Base-by-base conservation (phyloP, 1,140 invertebrate genomes). In the Lucilia sericata region DNA sequence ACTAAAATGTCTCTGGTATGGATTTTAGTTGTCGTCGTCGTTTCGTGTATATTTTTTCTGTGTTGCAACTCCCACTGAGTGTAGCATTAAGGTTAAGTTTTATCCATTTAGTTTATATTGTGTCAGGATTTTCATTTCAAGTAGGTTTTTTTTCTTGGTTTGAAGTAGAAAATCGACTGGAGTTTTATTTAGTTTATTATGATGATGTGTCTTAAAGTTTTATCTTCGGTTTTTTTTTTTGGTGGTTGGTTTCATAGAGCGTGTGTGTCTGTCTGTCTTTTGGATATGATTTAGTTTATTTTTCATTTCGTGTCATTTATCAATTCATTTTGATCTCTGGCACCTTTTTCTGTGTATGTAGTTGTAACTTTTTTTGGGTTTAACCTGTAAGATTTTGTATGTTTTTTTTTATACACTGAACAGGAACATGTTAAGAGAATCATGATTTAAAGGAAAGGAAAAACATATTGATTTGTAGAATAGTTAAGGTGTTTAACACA, bases 251-350 rank as follows among this genome's bases (percentile, higher is more conserved):
- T 14, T 60, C 55, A 60, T 60, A 17, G 17, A 60, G n/a, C 10
- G 65, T 55, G 5, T 70, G 65, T 21, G 65, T 21, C n/a, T 70
- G 65, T 21, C n/a, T 70, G n/a, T 21, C 25, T 30, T 30, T 30
- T 30, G 25, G 25, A 30, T 30, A 70, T 70, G 14, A 60, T 70
- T 70, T 70, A 70, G 65, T 70, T 70, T 70, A 21, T 8, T 21
- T 70, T 21, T 7, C 42, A 47, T 78, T 78, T 78, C 75, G 75
- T 78, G 75, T 78, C 75, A 47, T 78, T 78, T 78, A 78, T 78
- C 75, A 78, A 78, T 78, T 78, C 36, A 78, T 78, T 78, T 78
- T 78, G 75, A 78, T 78, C 75, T 78, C 75, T 78, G 36, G 75
- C 75, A 78, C 75, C 75, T 78, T 78, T 36, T 78, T 42, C 42